Percentiles rank a stretch among this genome's conserved stretches.
Evolutionary conservation across 2,113 vertebrate genomes (phyloP).

Genomic region (Phylloscopus trochilus): DNA sequence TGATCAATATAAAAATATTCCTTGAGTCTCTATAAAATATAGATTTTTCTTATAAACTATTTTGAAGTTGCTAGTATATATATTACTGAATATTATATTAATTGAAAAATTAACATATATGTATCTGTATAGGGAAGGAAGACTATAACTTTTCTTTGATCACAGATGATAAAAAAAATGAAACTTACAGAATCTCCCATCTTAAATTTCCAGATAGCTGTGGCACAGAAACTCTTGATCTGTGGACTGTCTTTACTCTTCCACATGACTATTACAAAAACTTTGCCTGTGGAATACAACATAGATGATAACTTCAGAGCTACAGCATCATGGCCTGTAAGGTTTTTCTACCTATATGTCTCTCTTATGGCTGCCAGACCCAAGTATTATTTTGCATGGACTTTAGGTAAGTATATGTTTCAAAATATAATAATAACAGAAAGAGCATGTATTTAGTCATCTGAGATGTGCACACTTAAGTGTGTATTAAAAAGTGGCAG

Average conservation of each 20-base stretch:
- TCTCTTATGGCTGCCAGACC: conserved; percentile 93
- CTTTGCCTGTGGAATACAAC: conserved; percentile 86
- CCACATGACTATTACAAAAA: conserved; percentile 85
- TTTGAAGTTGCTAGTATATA: background rate
- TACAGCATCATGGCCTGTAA: conserved; percentile 82
- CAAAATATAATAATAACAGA: background rate
- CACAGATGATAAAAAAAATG: background rate
- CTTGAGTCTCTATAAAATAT: background rate
- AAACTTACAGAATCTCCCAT: background rate
- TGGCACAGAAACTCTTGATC: conserved; percentile 87
- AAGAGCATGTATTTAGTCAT: background rate
- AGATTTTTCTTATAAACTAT: background rate
- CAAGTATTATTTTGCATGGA: conserved; percentile 99
- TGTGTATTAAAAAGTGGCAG: background rate
- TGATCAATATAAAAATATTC: background rate
- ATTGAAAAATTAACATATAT: background rate
- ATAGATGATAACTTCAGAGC: conserved; percentile 83
- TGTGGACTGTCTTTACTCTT: conserved; percentile 87
- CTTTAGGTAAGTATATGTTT: conserved; percentile 84
- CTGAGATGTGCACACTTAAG: background rate
- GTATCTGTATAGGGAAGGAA: background rate
- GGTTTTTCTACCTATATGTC: conserved; percentile 88
- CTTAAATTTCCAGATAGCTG: conserved; percentile 77
- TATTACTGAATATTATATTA: too few relatives aligned
- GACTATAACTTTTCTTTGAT: background rate